Evolutionary conservation across 2,888 invertebrate species (phyloP).

Genomic region (Sinhomidia bicolor): DNA sequence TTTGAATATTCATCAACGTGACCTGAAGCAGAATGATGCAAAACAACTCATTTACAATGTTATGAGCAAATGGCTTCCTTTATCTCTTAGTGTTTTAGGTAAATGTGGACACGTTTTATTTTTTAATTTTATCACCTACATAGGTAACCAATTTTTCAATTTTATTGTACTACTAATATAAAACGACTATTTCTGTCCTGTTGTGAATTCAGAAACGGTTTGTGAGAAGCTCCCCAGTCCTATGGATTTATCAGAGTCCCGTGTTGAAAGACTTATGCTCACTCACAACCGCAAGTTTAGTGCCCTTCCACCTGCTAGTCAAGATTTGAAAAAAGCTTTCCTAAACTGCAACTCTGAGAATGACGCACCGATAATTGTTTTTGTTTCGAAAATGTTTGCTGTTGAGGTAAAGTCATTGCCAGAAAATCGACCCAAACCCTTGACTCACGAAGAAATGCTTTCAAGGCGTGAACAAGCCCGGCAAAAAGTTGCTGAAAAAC

Average conservation of each 20-base stretch:
- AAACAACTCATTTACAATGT: constrained; percentile 91
- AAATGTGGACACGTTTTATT: no score
- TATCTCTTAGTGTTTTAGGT: constrained; percentile 90
- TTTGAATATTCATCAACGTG: constrained; percentile 88
- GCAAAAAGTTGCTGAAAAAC: constrained; percentile 85
- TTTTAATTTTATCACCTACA: no score
- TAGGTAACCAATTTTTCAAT: no score
- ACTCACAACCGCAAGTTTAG: constrained; percentile 87
- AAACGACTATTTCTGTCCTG: neutral
- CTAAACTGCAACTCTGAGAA: constrained; percentile 86
- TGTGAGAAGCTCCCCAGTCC: constrained; percentile 92
- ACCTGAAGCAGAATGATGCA: constrained; percentile 90
- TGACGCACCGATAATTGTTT: constrained; percentile 87
- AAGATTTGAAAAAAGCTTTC: constrained; percentile 87
- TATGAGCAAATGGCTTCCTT: constrained; percentile 94
- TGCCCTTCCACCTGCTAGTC: constrained; percentile 87
- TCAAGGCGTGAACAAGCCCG: constrained; percentile 87
- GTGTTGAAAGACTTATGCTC: constrained; percentile 92
- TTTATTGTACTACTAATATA: no score
- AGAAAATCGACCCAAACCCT: constrained; percentile 89
- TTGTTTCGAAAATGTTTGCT: constrained; percentile 95
- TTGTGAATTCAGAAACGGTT: constrained; percentile 85
- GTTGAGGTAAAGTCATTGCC: constrained; percentile 89
- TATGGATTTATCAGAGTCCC: constrained; percentile 87
- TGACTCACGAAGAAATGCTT: constrained; percentile 89